phyloP scores from a whole-genome alignment of 2,797 vertebrate species.

The Mus spretus region DNA sequence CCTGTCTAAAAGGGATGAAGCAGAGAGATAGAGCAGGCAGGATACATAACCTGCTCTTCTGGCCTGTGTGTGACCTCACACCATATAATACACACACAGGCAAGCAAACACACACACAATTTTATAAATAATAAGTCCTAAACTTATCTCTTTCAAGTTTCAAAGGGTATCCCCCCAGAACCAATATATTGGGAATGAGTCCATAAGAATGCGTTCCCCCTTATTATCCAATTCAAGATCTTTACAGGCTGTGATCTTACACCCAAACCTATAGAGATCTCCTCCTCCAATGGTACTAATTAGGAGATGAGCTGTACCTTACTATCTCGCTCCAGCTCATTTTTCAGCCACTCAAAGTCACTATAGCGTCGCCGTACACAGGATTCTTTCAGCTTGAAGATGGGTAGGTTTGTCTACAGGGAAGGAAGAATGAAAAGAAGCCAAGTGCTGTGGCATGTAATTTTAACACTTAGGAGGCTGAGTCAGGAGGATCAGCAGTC shows the following conservation, averaged over 20 bases:
- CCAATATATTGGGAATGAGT: conserved; percentile 40
- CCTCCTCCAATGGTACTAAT: conserved; percentile 4
- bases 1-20: neutral
- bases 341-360: conserved; percentile 99
- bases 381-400: conserved; percentile 99
- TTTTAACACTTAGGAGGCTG: neutral
- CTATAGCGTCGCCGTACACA: conserved; percentile 98
- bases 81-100: neutral
- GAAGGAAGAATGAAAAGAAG: conserved; percentile 70
- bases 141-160: conserved; percentile 54
- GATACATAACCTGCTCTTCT: neutral
- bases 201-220: conserved; percentile 14
- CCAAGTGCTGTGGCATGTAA: neutral
- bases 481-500: neutral
- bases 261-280: conserved; percentile 1
- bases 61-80: neutral
- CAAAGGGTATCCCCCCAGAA: conserved; percentile 50
- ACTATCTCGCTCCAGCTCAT: conserved; percentile 98
- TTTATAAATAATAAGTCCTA: conserved; percentile 9
- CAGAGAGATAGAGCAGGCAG: neutral
- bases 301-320: conserved; percentile 91
- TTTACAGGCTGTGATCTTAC: conserved; percentile 19
- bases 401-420: conserved; percentile 97
- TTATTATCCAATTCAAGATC: conserved; percentile 31
- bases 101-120: too few species aligned